Percentiles rank a stretch among this genome's conserved stretches.
These are phyloP conservation scores for Aulostomus chinensis DNA, from an alignment of 2,797 vertebrate species.

Conservation along the genomic window DNA sequence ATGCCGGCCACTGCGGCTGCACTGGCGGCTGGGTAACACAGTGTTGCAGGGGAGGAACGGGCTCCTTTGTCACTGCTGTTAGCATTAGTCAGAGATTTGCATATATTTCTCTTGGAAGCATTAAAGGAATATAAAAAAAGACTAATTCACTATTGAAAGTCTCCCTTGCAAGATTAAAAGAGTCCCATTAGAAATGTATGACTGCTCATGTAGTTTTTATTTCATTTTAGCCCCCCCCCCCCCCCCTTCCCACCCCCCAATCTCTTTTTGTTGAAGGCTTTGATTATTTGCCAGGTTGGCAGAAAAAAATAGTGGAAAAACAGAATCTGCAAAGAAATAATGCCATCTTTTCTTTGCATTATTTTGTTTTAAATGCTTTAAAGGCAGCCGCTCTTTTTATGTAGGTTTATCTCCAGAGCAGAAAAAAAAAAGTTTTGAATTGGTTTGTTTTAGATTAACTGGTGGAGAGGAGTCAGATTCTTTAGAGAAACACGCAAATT, in stretches of 20 bases:
- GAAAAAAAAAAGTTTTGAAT: too few relatives aligned
- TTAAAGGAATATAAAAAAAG: constrained; percentile 82
- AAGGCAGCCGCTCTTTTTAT: too few relatives aligned
- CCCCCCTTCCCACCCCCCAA: constrained; percentile 26
- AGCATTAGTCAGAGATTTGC: constrained; percentile 85
- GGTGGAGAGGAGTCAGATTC: too few relatives aligned
- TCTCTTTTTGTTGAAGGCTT: constrained; percentile 66
- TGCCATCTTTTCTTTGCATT: constrained; percentile 30
- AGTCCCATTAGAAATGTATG: constrained; percentile 82
- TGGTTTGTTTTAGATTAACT: too few relatives aligned
- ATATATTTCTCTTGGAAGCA: constrained; percentile 84
- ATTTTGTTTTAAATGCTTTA: constrained; percentile 42
- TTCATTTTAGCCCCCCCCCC: constrained; percentile 57
- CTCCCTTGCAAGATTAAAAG: constrained; percentile 82
- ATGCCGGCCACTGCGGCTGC: constrained; percentile 66
- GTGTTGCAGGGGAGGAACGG: constrained; percentile 67
- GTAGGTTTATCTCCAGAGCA: too few relatives aligned
- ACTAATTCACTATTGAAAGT: constrained; percentile 84
- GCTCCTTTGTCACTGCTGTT: constrained; percentile 81
- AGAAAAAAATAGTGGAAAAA: too few relatives aligned
- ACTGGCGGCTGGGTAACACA: constrained; percentile 60
- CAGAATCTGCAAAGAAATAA: not conserved
- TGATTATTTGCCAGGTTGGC: constrained; percentile 75
- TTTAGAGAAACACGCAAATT: too few relatives aligned
- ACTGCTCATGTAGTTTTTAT: constrained; percentile 81